These are phyloP conservation scores for Cotesia vestalis DNA, from an alignment of 1,140 invertebrate genomes.

Conservation along the genomic window DNA sequence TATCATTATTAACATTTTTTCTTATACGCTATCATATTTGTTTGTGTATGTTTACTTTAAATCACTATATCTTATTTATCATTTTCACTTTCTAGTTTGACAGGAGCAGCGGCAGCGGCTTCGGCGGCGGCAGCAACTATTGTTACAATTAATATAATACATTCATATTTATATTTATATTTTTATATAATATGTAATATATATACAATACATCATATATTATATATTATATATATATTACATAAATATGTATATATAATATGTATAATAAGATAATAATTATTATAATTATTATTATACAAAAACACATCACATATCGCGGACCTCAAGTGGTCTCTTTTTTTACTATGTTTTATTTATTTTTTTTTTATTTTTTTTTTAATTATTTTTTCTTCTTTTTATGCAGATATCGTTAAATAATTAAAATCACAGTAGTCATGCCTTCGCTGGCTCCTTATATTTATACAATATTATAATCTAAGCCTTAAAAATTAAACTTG, in stretches of 20 bases:
- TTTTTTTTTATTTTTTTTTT: no score
- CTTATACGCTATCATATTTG: background rate
- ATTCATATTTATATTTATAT: conserved; percentile 55
- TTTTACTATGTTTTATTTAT: conserved; percentile 22
- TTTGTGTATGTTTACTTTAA: no score
- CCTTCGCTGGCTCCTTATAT: conserved; percentile 65
- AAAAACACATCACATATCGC: conserved; percentile 67
- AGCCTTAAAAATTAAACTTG: conserved; percentile 60
- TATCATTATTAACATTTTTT: conserved; percentile 6
- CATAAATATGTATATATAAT: conserved; percentile 58
- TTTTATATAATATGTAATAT: conserved; percentile 30
- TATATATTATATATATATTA: conserved; percentile 49
- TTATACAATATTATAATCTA: conserved; percentile 63
- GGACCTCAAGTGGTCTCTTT: conserved; percentile 52
- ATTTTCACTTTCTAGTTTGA: conserved; percentile 41
- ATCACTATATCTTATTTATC: background rate
- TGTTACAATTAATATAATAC: conserved; percentile 44
- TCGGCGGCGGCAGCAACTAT: conserved; percentile 55
- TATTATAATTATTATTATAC: conserved; percentile 60
- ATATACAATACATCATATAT: background rate
- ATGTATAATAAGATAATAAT: no score
- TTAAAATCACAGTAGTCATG: conserved; percentile 69
- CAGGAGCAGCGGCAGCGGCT: conserved; percentile 46
- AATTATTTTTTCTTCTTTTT: conserved; percentile 52
- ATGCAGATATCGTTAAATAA: conserved; percentile 66